Base-by-base conservation (phyloP, 2,113 vertebrate genomes). In the Phocoena sinus region DNA sequence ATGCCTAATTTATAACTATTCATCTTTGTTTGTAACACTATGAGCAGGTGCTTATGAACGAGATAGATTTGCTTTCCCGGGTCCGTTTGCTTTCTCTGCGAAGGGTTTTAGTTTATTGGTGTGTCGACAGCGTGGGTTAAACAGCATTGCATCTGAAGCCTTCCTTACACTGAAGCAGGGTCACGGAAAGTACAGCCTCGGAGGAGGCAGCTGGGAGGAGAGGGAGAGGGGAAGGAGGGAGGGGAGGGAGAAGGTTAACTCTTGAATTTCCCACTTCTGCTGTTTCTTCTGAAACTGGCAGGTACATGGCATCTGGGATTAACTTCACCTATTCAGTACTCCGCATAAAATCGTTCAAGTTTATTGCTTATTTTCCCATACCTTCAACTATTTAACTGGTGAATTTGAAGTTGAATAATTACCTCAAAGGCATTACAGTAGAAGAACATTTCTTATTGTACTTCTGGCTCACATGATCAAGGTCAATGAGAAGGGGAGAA, bases 131-230 rank as follows among this genome's bases (percentile, higher is more conserved):
- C 88, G 71, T 94, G 97, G 98, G 98, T 98, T 98, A 98, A 98
- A 98, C 98, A 98, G 76, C 97, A 65, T 97, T 14, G 58, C 92
- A 94, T 98, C 97, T 97, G 97, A 98, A 97, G 89, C 97, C 94
- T 98, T 98, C 96, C 65, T 97, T 97, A 81, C 97, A 85, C 76
- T 68, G 76, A 97, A 97, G 97, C 77, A 97, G 98, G 98, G 98
- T 98, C 98, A 98, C 81, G 86, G 95, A 98, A 98, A 98, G 98
- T 98, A 98, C 97, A 98, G 73, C 97, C 88, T 98, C 96, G 31
- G 93, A 93, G 41, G 25, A 94, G 88, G 95, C 96, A 95, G 91
- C 76, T 96, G 92, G 47, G 92, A 97, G 97, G 12, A 21, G 84
- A 71, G 38, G 97, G 12, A 21, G 84, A 77, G 38, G 65, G 60